Conservation (phyloP, 2,113 vertebrate genomes). For the Mustela lutreola region DNA sequence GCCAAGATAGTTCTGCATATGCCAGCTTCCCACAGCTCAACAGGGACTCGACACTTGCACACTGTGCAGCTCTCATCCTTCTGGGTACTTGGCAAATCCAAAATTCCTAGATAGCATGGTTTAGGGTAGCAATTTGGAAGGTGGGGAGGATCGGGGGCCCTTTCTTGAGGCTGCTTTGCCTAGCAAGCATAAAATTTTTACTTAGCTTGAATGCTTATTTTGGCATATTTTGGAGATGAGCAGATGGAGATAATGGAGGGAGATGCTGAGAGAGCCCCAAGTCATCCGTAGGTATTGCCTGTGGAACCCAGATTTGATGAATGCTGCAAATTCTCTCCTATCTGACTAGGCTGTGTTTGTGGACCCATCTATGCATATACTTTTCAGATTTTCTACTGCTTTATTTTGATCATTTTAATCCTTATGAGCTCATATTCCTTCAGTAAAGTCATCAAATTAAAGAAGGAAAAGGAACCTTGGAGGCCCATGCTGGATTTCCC, state of each 20-base stretch:
- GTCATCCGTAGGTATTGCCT: neutral
- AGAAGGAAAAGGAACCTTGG: neutral
- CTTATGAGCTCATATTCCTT: neutral
- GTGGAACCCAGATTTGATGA: neutral
- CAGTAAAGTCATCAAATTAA: neutral
- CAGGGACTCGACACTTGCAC: neutral
- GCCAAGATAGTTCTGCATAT: neutral
- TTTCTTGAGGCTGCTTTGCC: slow-evolving; percentile 1
- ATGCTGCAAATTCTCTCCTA: neutral
- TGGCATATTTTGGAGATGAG: neutral
- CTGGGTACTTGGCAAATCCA: neutral
- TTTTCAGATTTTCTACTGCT: neutral
- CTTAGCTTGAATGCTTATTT: slow-evolving; percentile 15
- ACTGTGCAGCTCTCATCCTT: neutral
- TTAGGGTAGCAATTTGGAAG: neutral
- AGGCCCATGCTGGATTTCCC: neutral
- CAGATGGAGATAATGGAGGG: neutral
- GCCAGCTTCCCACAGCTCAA: neutral
- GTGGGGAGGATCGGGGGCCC: neutral
- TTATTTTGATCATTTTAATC: slow-evolving; percentile 25
- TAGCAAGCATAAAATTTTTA: neutral
- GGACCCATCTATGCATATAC: neutral
- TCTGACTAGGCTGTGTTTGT: neutral
- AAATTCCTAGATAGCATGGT: neutral
- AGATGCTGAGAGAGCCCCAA: neutral